A percentile compares a stretch with the other conserved stretches of the same genome.
These are phyloP conservation scores for Catocala nupta DNA, from an alignment of 2,888 invertebrate species.

Conservation along the genomic window DNA sequence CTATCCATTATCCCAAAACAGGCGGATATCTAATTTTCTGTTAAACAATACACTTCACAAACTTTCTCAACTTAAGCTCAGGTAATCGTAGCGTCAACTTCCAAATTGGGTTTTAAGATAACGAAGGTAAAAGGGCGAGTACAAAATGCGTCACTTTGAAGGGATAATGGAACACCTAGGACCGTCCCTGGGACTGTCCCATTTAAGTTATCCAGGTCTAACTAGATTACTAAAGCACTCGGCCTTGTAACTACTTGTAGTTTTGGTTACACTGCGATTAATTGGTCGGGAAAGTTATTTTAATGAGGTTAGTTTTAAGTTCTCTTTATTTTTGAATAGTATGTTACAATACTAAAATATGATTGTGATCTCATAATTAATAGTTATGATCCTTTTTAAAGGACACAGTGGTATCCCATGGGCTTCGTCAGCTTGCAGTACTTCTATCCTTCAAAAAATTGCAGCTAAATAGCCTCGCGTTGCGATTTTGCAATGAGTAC, in stretches of 20 bases:
- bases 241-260: conserved; percentile 23
- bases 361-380: too few relatives aligned
- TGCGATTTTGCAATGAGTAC: too few relatives aligned
- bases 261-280: conserved; percentile 15
- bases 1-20: conserved; percentile 7
- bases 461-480: too few relatives aligned
- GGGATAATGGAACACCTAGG: conserved; percentile 27
- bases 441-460: too few relatives aligned
- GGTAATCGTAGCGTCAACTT: conserved; percentile 29
- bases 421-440: too few relatives aligned
- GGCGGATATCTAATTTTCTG: conserved; percentile 13
- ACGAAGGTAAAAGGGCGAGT: conserved; percentile 23
- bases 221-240: conserved; percentile 33
- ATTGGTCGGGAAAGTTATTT: neutral
- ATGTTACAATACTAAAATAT: too few relatives aligned
- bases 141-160: conserved; percentile 30
- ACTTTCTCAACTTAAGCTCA: conserved; percentile 20
- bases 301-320: too few relatives aligned
- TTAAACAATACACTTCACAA: conserved; percentile 21
- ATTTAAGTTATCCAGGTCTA: conserved; percentile 36
- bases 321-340: too few relatives aligned
- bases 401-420: too few relatives aligned
- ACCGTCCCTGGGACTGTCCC: conserved; percentile 10
- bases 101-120: conserved; percentile 39
- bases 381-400: too few relatives aligned